phyloP scores from a whole-genome alignment of 2,113 vertebrate species.

The Agelaius tricolor region DNA sequence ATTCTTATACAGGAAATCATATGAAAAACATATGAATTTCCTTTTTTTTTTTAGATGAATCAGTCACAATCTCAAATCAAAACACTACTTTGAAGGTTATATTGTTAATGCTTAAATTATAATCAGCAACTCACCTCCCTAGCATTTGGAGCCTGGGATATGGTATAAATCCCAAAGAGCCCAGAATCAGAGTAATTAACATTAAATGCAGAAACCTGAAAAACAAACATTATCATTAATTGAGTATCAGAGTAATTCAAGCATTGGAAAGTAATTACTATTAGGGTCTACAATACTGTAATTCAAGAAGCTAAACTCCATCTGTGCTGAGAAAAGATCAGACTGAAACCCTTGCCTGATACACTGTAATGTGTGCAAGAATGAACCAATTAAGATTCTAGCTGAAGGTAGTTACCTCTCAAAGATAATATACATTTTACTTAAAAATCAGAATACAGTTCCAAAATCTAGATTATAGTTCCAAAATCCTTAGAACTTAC shows the following conservation, averaged over 20 bases:
- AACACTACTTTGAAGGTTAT: neutral
- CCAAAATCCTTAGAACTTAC: constrained; percentile 75
- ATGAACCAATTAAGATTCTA: neutral
- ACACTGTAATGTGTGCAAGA: neutral
- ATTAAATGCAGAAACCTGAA: constrained; percentile 89
- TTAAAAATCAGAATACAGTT: neutral
- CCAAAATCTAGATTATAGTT: neutral
- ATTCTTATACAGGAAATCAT: neutral
- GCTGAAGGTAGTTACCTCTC: neutral
- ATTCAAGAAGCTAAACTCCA: neutral
- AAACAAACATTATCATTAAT: constrained; percentile 4
- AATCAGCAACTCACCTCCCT: constrained; percentile 81
- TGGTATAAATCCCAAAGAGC: constrained; percentile 90
- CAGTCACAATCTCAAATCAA: neutral
- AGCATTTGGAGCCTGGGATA: constrained; percentile 80
- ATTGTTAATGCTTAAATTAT: neutral
- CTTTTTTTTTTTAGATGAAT: neutral
- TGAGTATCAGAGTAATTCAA: neutral
- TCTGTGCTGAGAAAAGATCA: neutral
- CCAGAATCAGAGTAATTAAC: constrained; percentile 92
- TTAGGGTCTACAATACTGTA: neutral
- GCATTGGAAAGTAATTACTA: neutral
- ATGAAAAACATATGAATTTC: neutral
- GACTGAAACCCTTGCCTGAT: neutral
- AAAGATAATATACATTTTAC: neutral